phyloP scores from a whole-genome alignment of 2,888 invertebrate species.

The Halictus ligatus region DNA sequence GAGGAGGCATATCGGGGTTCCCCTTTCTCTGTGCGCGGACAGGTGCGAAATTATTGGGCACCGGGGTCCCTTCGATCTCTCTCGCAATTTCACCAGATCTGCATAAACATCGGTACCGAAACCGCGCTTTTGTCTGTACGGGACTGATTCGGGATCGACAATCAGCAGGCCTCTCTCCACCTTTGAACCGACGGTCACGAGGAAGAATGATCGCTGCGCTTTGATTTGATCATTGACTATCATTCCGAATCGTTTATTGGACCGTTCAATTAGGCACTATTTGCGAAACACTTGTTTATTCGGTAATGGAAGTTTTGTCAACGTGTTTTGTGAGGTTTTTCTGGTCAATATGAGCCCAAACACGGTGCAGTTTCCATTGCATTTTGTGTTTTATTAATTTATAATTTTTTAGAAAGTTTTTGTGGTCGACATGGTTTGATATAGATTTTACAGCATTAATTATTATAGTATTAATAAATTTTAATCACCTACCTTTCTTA shows the following conservation, averaged over 20 bases:
- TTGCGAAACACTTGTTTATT: not conserved
- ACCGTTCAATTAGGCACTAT: not conserved
- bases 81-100: not conserved
- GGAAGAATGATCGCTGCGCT: not conserved
- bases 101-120: not conserved
- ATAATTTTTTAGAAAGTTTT: too few species aligned
- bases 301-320: not conserved
- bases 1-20: too few species aligned
- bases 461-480: too few species aligned
- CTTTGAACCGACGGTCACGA: not conserved
- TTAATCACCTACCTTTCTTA: too few species aligned
- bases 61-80: not conserved
- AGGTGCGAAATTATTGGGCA: slow-evolving; percentile 6
- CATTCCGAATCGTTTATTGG: not conserved
- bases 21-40: not conserved
- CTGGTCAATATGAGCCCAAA: not conserved
- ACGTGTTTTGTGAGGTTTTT: not conserved
- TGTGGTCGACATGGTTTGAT: too few species aligned
- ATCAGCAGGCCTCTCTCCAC: not conserved
- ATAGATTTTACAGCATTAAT: too few species aligned
- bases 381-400: too few species aligned
- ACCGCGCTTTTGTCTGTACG: not conserved
- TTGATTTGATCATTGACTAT: not conserved
- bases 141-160: not conserved
- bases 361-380: not conserved